Conservation (phyloP, 2,797 vertebrate species). For the Lophura swinhoii region DNA sequence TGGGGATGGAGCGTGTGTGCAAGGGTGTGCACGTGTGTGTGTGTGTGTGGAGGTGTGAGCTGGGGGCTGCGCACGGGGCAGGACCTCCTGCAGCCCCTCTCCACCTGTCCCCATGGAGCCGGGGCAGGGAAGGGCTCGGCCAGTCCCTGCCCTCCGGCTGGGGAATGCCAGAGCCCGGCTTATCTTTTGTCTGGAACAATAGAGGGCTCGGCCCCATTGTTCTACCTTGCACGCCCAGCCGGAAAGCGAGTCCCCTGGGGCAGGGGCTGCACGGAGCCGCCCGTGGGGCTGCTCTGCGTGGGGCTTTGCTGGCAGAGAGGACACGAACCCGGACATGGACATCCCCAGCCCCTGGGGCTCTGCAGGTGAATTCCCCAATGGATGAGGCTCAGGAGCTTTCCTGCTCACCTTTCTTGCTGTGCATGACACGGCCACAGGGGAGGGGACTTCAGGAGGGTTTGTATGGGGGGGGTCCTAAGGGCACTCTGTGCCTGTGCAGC, state of each 20-base stretch:
- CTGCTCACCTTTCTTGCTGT: neutral
- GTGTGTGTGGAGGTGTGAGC: neutral
- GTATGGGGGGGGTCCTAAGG: neutral
- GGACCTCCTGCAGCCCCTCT: neutral
- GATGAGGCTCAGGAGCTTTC: neutral
- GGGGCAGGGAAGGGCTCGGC: neutral
- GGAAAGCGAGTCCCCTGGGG: constrained; percentile 39
- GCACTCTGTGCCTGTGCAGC: neutral
- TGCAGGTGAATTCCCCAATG: neutral
- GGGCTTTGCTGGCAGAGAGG: neutral
- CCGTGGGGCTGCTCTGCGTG: neutral
- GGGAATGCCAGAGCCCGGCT: constrained; percentile 50
- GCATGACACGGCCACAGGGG: neutral
- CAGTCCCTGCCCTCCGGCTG: neutral
- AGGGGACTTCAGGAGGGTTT: neutral
- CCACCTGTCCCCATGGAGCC: neutral
- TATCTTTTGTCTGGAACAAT: constrained; percentile 63
- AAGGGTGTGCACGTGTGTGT: neutral
- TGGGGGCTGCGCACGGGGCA: neutral
- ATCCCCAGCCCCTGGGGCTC: neutral
- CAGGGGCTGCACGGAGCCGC: neutral
- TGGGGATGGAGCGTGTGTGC: neutral
- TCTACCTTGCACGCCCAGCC: constrained; percentile 33
- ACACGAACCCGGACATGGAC: too few relatives aligned
- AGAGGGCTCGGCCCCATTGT: constrained; percentile 67